phyloP scores from a whole-genome alignment of 2,113 vertebrate species.

The Macquaria australasica region DNA sequence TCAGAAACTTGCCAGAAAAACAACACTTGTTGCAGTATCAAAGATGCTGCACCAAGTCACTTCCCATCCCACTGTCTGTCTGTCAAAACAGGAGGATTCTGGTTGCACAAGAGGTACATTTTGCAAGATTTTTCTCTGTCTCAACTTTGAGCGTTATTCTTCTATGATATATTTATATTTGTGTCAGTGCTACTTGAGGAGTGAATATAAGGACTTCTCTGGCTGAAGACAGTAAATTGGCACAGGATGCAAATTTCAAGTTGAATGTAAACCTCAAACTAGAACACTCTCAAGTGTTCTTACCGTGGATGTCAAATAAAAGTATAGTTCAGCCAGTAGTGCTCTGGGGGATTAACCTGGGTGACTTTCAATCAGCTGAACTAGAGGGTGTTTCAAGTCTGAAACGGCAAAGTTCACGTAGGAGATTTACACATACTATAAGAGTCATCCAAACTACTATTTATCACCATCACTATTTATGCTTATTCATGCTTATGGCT shows the following conservation, averaged over 20 bases:
- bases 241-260: neutral
- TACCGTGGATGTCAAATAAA: neutral
- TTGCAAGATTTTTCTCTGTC: neutral
- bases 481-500: neutral
- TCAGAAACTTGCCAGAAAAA: conserved; percentile 4
- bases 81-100: neutral
- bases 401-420: neutral
- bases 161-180: neutral
- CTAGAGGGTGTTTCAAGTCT: neutral
- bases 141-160: neutral
- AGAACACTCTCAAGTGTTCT: neutral
- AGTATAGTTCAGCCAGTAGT: neutral
- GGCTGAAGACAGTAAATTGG: conserved; percentile 16
- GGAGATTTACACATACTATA: neutral
- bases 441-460: neutral
- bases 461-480: neutral
- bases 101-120: neutral
- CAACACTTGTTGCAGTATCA: neutral
- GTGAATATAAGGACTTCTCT: conserved; percentile 1
- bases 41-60: neutral
- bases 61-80: neutral
- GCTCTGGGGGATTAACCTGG: neutral
- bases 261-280: neutral
- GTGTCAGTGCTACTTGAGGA: conserved; percentile 3
- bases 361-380: neutral